Base-by-base conservation (phyloP, 2,113 vertebrate species). In the Malurus melanocephalus region DNA sequence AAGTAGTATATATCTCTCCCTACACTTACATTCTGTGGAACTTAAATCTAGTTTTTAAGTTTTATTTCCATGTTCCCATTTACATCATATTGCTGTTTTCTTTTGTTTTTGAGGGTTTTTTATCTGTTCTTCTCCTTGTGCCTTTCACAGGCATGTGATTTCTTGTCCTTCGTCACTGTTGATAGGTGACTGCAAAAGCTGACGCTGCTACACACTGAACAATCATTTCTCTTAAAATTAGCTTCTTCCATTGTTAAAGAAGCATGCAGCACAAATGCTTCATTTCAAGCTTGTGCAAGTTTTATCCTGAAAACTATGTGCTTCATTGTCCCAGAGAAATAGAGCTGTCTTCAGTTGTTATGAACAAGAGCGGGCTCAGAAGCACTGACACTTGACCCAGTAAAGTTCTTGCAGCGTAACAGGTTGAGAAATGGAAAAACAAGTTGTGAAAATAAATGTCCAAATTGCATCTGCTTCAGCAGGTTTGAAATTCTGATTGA, bases 251-350 rank as follows among this genome's bases (percentile, higher is more conserved):
- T 92, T 95, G 91, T 91, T 89, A 61, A 89, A 92, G 85, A 95
- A 74, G 85, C 80, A 86, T 74, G 85, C 80, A 86, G 61, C 69
- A 91, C 87, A 91, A 93, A 95, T 74, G 68, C 85, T 93, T 94
- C 82, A 74, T 92, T 95, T 94, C 94, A 96, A 91, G 93, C 94
- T 96, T 87, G 68, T 91, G 87, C 95, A 95, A 91, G 92, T 95
- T 95, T 95, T 87, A 94, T 91, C 91, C 94, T 91, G 93, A 92
- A 85, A 94, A 95, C 94, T 95, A 94, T 93, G 94, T 78, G 91
- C 91, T 91, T 92, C 94, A 89, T 95, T 96, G 87, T 95, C 87
- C 79, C 53, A 64, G n/a, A 80, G 94, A 93, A 94, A 96, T 57
- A 83, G 79, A 93, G 85, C 94, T 94, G 94, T 95, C 95, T 92